Conservation (phyloP, 2,888 invertebrate genomes). For the Drosophila neotestacea region DNA sequence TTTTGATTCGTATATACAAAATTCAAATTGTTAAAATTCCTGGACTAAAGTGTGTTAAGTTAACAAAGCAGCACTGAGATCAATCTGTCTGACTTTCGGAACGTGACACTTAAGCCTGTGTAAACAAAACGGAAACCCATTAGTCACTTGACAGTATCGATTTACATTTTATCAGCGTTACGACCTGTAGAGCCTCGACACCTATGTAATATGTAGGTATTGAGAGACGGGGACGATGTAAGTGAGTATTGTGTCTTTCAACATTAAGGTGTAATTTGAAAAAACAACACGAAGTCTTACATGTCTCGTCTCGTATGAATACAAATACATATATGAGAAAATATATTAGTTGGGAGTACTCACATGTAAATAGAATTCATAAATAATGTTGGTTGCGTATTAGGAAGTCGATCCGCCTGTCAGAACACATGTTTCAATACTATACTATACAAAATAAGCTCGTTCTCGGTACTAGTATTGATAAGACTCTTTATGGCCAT, state of each 20-base stretch:
- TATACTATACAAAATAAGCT: conserved; percentile 10
- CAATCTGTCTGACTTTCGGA: conserved; percentile 31
- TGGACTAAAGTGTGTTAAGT: too few relatives aligned
- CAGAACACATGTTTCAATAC: conserved; percentile 41
- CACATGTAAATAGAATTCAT: conserved; percentile 55
- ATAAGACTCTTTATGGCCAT: conserved; percentile 54
- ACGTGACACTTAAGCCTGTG: conserved; percentile 57
- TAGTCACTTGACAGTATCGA: conserved; percentile 32
- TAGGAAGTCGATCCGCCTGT: conserved; percentile 67
- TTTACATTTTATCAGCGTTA: conserved; percentile 71
- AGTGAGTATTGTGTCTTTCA: neutral
- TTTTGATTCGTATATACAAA: too few relatives aligned
- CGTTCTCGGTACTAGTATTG: conserved; percentile 32
- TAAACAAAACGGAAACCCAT: conserved; percentile 43
- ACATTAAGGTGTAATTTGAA: conserved; percentile 12
- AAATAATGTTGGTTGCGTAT: conserved; percentile 68
- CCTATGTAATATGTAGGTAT: conserved; percentile 6
- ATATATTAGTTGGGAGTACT: conserved; percentile 16
- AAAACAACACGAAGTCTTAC: conserved; percentile 54
- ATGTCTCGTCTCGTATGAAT: conserved; percentile 3
- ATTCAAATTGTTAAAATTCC: too few relatives aligned
- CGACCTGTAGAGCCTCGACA: conserved; percentile 6
- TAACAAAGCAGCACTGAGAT: conserved; percentile 6
- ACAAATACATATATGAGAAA: neutral
- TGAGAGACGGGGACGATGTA: too few relatives aligned